Percentiles rank a stretch among this genome's conserved stretches.
Conservation (phyloP, 2,888 invertebrate species). For the Ophion costatus region DNA sequence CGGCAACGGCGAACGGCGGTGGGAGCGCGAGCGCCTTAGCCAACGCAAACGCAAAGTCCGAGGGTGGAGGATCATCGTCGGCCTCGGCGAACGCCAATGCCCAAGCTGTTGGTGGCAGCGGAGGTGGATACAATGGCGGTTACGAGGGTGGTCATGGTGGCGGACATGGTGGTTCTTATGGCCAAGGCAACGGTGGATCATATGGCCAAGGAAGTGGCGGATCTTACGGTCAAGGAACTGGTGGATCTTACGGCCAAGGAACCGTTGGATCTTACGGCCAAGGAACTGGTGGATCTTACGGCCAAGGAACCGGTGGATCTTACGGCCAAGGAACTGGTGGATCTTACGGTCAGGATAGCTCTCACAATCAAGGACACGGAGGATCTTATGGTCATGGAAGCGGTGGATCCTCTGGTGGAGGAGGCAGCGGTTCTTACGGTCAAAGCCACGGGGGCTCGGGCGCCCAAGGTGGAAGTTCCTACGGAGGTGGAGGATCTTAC, state of each 20-base stretch:
- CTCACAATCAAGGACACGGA: constrained; percentile 37
- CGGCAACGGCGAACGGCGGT: constrained; percentile 70
- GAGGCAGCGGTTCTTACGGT: constrained; percentile 24
- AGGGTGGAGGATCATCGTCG: constrained; percentile 56
- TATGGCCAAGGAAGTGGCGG: constrained; percentile 10
- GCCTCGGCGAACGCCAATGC: constrained; percentile 63
- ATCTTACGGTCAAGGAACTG: constrained; percentile 19
- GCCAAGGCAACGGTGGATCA: constrained; percentile 24
- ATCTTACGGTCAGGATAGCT: constrained; percentile 25
- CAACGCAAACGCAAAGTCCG: constrained; percentile 62
- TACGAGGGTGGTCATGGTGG: constrained; percentile 40
- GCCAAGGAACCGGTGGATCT: constrained; percentile 47
- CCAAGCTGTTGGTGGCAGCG: constrained; percentile 55
- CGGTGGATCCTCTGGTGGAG: constrained; percentile 35
- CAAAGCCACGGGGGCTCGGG: constrained; percentile 24
- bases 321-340: constrained; percentile 17
- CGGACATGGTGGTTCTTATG: constrained; percentile 50
- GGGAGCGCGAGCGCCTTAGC: constrained; percentile 63
- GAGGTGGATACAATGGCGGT: constrained; percentile 42
- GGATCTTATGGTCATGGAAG: constrained; percentile 58
- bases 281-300: constrained; percentile 57
- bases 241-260: constrained; percentile 8
- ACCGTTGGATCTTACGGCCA: constrained; percentile 10
- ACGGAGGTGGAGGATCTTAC: constrained; percentile 15
- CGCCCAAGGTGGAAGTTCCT: neutral